Conservation (phyloP, 2,888 invertebrate genomes). For the Girardia tigrina region DNA sequence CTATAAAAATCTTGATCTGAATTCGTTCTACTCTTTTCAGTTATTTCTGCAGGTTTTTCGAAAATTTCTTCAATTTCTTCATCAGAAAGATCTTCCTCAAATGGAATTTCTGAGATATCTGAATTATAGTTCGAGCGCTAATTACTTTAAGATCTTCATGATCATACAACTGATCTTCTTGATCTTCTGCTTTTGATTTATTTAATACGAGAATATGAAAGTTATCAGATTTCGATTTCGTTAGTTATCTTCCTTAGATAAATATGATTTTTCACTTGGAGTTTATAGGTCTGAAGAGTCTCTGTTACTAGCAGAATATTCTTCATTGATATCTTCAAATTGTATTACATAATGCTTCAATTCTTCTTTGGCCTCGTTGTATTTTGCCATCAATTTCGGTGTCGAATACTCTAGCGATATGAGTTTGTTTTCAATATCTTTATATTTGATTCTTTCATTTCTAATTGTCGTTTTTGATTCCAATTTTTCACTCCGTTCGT, state of each 20-base stretch:
- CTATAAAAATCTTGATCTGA: neutral
- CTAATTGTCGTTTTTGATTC: too few species aligned
- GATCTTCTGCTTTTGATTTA: neutral
- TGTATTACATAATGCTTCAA: too few species aligned
- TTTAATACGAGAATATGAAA: neutral
- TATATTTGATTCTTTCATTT: too few species aligned
- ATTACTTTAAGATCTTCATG: neutral
- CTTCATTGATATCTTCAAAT: constrained; percentile 26
- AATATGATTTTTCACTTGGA: neutral
- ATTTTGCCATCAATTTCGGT: too few species aligned
- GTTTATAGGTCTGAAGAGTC: constrained; percentile 6
- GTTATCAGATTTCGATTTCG: neutral
- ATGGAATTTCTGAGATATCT: constrained; percentile 27
- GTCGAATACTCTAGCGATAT: too few species aligned
- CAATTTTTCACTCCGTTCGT: too few species aligned
- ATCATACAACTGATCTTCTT: neutral
- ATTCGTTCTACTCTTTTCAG: neutral
- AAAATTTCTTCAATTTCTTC: neutral
- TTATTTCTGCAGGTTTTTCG: neutral
- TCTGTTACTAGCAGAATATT: constrained; percentile 18
- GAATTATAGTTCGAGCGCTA: constrained; percentile 20
- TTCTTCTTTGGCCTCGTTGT: too few species aligned
- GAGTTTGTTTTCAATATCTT: too few species aligned
- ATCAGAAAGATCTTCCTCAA: constrained; percentile 15
- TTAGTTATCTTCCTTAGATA: neutral